Base-by-base conservation (phyloP, 2,113 vertebrate species). In the Hucho hucho region DNA sequence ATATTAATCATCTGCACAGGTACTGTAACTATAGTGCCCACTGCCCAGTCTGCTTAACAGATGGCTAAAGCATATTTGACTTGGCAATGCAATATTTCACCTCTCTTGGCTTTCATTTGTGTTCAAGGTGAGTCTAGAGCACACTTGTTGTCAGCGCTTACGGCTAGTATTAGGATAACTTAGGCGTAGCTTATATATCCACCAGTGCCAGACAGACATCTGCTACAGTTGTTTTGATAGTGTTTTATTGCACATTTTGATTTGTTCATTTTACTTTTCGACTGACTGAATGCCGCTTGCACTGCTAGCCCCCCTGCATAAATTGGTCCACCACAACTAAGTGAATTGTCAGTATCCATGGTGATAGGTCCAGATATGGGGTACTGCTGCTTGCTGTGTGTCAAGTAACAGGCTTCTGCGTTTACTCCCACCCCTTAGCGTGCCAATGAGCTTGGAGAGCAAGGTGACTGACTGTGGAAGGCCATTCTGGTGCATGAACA, bases 351-450 rank as follows among this genome's bases (percentile, higher is more conserved):
- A 4, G 76, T 71, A 61, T 78, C 92, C 88, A 90, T 90, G 87
- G 86, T 83, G 63, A 90, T 82, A 81, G 84, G 91, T 83, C 88
- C 86, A 85, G 83, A 83, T 82, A 83, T 92, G 92, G 91, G 92
- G 87, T 92, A 87, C 88, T 96, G 97, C 95, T 98, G 96, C 95
- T 99, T 98, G 97, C 95, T 99, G 94, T 96, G 93, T 90, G 92
- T 43, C 37, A 86, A 88, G 80, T 96, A 43, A 43, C 37, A 2
- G 90, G 93, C 89, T 95, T 93, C 93, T 95, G 89, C 92, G 86
- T 94, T 95, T 92, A 83, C 46, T 28, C 25, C 85, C 93, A 93
- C 89, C 93, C 94, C 93, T 93, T 95, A 90, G 88, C 94, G 96
- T 96, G 96, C 97, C 95, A 94, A 97, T 96, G 95, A 97, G 94